A percentile compares a stretch with the other conserved stretches of the same genome.
These are phyloP conservation scores for Todiramphus chloris DNA, from an alignment of 2,113 vertebrate species.

Conservation along the genomic window DNA sequence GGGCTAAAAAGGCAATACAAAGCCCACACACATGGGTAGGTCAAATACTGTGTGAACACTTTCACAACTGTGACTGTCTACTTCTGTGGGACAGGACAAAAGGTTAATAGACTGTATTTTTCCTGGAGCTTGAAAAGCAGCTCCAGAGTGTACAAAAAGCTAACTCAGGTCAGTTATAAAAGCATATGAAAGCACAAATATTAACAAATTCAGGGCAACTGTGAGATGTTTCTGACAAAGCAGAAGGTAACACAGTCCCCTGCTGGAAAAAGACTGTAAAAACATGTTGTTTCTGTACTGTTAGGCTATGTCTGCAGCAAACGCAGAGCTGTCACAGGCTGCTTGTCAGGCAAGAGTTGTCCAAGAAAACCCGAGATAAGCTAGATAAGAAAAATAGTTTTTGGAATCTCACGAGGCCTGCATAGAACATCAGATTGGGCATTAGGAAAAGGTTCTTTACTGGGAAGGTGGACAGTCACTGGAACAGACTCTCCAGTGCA, in stretches of 20 bases:
- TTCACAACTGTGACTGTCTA: not conserved
- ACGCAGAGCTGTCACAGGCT: not conserved
- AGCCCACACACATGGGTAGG: not conserved
- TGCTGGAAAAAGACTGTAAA: constrained; percentile 39
- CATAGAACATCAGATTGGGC: not conserved
- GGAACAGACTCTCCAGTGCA: not conserved
- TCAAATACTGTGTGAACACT: not conserved
- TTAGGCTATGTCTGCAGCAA: not conserved
- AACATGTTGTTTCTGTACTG: not conserved
- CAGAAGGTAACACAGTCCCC: constrained; percentile 50
- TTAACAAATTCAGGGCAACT: not conserved
- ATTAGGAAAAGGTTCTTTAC: not conserved
- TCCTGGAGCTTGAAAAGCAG: not conserved
- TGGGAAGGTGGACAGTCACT: accelerated
- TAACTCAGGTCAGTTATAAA: not conserved
- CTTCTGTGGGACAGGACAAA: not conserved
- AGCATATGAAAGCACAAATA: not conserved
- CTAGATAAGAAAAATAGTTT: not conserved
- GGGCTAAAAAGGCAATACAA: not conserved
- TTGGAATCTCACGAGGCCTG: not conserved
- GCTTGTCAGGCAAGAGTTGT: not conserved
- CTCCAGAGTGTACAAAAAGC: not conserved
- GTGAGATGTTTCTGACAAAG: not conserved
- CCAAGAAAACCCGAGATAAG: not conserved
- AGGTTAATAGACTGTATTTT: not conserved